phyloP scores from a whole-genome alignment of 2,113 vertebrate species.

The Passerina amoena region DNA sequence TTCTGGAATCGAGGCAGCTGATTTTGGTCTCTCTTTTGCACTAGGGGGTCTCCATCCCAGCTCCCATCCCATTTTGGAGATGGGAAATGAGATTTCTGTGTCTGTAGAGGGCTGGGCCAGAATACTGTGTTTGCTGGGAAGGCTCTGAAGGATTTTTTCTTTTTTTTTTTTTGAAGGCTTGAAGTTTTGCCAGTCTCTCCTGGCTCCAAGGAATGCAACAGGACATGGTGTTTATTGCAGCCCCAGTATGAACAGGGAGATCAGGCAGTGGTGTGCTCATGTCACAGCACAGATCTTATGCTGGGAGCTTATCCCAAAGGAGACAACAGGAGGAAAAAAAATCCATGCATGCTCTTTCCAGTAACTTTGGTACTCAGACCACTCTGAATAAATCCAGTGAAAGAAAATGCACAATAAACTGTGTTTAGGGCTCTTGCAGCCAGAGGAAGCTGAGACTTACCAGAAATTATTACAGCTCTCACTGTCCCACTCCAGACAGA shows the following conservation, averaged over 20 bases:
- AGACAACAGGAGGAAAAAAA: background rate
- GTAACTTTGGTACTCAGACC: background rate
- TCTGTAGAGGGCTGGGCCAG: fast-evolving
- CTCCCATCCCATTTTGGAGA: background rate
- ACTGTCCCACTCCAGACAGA: background rate
- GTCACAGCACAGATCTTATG: background rate
- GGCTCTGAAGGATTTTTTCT: background rate
- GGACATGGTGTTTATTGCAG: background rate
- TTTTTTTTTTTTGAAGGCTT: background rate
- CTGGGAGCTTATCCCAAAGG: background rate
- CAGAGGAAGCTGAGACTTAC: background rate
- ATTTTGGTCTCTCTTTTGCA: background rate
- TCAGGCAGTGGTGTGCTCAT: background rate
- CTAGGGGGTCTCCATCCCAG: background rate
- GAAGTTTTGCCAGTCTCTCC: background rate
- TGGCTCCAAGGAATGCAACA: background rate
- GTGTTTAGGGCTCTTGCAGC: background rate
- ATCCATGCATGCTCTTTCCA: background rate
- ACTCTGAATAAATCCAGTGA: background rate
- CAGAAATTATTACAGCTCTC: background rate
- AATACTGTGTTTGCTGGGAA: background rate
- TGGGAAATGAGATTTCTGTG: background rate
- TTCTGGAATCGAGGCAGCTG: background rate
- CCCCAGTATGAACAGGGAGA: background rate
- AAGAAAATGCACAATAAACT: background rate